These are phyloP conservation scores for Minunthozetes semirufus DNA, from an alignment of 2,888 invertebrate genomes.

Conservation along the genomic window DNA sequence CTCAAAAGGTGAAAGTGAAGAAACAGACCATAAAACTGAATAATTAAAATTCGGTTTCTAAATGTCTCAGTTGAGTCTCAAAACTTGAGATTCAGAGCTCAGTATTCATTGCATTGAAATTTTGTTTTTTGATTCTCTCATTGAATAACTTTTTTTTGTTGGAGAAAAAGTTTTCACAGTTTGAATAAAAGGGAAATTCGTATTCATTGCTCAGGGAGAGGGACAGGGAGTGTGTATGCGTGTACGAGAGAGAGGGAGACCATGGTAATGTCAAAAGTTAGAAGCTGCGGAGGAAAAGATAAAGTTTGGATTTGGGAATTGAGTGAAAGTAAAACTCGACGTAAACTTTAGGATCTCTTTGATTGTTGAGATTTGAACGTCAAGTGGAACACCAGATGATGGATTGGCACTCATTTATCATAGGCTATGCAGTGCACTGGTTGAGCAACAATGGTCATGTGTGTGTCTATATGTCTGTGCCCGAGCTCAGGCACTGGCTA, in stretches of 20 bases:
- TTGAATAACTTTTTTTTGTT: too few species aligned
- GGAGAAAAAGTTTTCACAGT: too few species aligned
- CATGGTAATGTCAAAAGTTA: not conserved
- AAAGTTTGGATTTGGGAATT: not conserved
- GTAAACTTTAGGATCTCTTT: not conserved
- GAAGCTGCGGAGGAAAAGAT: not conserved
- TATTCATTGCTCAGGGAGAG: too few species aligned
- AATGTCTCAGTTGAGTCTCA: too few species aligned
- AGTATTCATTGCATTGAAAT: too few species aligned
- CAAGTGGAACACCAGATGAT: slow-evolving; percentile 19
- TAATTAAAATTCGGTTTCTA: too few species aligned
- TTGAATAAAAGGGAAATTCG: too few species aligned
- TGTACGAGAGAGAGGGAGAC: not conserved
- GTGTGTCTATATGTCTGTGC: not conserved
- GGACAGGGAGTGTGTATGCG: not conserved
- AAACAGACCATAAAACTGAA: too few species aligned
- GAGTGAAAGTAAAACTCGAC: slow-evolving; percentile 5
- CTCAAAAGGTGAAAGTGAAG: too few species aligned
- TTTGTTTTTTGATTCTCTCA: too few species aligned
- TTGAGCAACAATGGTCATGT: not conserved
- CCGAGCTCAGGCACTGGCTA: not conserved
- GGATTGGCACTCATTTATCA: slow-evolving; percentile 25
- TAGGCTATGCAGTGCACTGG: not conserved
- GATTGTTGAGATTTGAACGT: slow-evolving; percentile 21
- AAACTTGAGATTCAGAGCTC: too few species aligned